phyloP scores from a whole-genome alignment of 2,888 invertebrate genomes.

The Matsumyia berberina region DNA sequence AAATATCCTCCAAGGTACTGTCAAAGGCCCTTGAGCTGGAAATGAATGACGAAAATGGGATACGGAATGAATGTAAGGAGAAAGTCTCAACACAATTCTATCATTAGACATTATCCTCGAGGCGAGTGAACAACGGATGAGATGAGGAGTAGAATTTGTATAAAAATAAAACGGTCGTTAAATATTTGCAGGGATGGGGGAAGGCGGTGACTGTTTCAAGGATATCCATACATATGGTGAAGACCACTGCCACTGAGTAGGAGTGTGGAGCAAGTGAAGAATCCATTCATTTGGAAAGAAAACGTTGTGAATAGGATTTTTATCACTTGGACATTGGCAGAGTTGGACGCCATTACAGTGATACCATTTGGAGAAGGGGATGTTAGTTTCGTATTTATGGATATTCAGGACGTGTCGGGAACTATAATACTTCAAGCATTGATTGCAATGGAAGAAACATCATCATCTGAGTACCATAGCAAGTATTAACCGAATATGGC shows the following conservation, averaged over 20 bases:
- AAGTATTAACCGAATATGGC: too few relatives aligned
- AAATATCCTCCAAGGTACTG: conserved; percentile 34
- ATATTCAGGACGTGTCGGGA: too few relatives aligned
- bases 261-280: not conserved
- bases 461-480: too few relatives aligned
- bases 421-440: too few relatives aligned
- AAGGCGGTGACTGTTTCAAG: too few relatives aligned
- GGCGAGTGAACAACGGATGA: conserved; percentile 45
- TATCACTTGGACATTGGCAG: conserved; percentile 6
- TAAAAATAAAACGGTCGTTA: conserved; percentile 46
- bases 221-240: not conserved
- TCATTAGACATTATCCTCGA: conserved; percentile 46
- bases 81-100: conserved; percentile 51
- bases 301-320: conserved; percentile 44
- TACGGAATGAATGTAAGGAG: conserved; percentile 23
- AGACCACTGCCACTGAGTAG: not conserved
- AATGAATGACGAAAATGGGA: conserved; percentile 16
- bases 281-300: conserved; percentile 35
- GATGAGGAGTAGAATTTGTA: conserved; percentile 24
- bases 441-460: too few relatives aligned
- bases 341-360: conserved; percentile 3
- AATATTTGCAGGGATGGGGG: not conserved
- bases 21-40: conserved; percentile 29
- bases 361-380: not conserved
- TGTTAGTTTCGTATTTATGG: too few relatives aligned